A percentile compares a stretch with the other conserved stretches of the same genome.
These are phyloP conservation scores for Mythimna impura DNA, from an alignment of 2,888 invertebrate species.

Conservation along the genomic window DNA sequence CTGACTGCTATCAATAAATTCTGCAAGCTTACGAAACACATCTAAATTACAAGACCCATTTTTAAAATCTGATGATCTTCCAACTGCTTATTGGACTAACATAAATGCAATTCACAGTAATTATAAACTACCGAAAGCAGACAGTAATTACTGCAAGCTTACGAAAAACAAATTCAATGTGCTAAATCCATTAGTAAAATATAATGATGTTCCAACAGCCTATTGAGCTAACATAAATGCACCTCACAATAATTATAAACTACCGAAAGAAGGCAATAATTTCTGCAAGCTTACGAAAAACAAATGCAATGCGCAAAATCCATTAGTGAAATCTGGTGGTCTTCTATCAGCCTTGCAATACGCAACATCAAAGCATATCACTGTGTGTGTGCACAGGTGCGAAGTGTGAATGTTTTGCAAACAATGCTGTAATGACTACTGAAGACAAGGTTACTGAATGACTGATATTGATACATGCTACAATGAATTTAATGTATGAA, in stretches of 20 bases:
- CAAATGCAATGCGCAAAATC: slow-evolving; percentile 14
- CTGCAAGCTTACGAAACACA: slow-evolving; percentile 4
- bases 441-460: slow-evolving; percentile 56
- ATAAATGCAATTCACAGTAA: no score
- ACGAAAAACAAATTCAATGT: slow-evolving; percentile 3
- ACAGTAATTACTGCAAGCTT: slow-evolving; percentile 10
- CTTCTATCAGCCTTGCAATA: slow-evolving; percentile 35
- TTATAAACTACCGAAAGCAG: neutral
- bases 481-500: slow-evolving; percentile 43
- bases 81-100: slow-evolving; percentile 7
- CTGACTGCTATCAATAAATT: neutral
- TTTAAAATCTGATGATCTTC: slow-evolving; percentile 33
- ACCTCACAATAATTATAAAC: neutral
- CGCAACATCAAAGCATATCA: slow-evolving; percentile 26
- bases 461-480: slow-evolving; percentile 50
- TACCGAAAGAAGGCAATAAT: slow-evolving; percentile 4
- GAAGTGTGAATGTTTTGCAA: slow-evolving; percentile 59
- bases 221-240: neutral
- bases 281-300: slow-evolving; percentile 4
- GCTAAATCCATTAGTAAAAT: slow-evolving; percentile 37
- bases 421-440: slow-evolving; percentile 55
- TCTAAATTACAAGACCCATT: slow-evolving; percentile 20
- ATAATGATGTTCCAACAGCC: slow-evolving; percentile 28
- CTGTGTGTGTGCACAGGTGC: slow-evolving; percentile 45
- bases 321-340: slow-evolving; percentile 42